phyloP scores from a whole-genome alignment of 2,888 invertebrate species.

The Carpatolechia fugitivella region DNA sequence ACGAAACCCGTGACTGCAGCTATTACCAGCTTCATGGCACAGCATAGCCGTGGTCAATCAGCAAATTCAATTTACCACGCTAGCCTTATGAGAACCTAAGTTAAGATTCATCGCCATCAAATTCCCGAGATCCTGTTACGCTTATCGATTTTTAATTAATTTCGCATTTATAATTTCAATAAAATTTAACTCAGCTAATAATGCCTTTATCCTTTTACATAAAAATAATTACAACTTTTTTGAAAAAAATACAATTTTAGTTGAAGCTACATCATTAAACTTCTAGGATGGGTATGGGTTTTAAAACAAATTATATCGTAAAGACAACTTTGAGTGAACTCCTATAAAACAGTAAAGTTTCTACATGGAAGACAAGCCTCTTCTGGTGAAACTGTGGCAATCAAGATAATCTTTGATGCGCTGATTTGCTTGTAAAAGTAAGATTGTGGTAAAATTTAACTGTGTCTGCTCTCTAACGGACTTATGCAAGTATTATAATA shows the following conservation, averaged over 20 bases:
- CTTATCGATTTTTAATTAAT: not conserved
- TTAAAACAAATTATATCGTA: not conserved
- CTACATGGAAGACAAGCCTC: not conserved
- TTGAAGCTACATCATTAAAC: not conserved
- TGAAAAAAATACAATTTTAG: not conserved
- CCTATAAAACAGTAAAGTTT: conserved; percentile 5
- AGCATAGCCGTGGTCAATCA: not conserved
- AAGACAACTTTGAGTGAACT: conserved; percentile 1
- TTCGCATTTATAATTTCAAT: not conserved
- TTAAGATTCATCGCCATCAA: not conserved
- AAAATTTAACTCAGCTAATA: no score
- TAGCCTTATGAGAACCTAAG: not conserved
- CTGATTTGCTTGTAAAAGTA: not conserved
- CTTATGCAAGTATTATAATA: not conserved
- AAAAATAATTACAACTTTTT: no score
- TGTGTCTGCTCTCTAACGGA: no score
- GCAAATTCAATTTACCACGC: not conserved
- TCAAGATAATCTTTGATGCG: not conserved
- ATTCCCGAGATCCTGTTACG: not conserved
- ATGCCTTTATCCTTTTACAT: no score
- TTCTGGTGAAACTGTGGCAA: not conserved
- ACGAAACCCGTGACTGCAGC: conserved; percentile 7
- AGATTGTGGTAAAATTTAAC: not conserved
- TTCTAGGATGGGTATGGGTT: not conserved
- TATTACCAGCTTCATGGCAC: conserved; percentile 2